Conservation (phyloP, 30 jellyfish, hydroid and myxozoan species). For the Catostylus mosaicus region DNA sequence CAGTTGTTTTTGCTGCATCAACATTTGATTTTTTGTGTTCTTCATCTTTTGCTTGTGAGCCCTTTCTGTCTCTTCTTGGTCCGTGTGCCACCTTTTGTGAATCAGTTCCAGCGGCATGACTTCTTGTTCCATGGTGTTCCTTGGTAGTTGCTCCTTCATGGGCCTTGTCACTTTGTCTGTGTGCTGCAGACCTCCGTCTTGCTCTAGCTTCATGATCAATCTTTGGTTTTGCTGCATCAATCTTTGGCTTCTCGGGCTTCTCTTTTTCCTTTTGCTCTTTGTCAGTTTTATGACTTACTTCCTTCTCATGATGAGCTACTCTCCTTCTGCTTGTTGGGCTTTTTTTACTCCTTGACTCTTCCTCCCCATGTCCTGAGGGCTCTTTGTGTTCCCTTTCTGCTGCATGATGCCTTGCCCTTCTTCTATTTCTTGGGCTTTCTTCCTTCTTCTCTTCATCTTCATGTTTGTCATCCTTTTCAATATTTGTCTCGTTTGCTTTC, state of each 20-base stretch:
- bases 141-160: slow-evolving; percentile 21
- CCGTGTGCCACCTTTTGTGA: slow-evolving; percentile 11
- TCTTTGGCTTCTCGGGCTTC: slow-evolving; percentile 9
- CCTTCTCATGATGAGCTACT: slow-evolving; percentile 11
- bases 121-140: neutral
- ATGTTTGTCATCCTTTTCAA: neutral
- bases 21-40: neutral
- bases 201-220: slow-evolving; percentile 42
- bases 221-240: slow-evolving; percentile 35
- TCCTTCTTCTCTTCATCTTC: slow-evolving; percentile 11
- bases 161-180: slow-evolving; percentile 43
- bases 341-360: neutral
- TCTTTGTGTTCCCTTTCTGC: slow-evolving; percentile 3
- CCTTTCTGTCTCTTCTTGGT: slow-evolving; percentile 1
- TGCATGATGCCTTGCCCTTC: slow-evolving; percentile 45
- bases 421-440: slow-evolving; percentile 27
- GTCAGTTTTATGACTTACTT: neutral
- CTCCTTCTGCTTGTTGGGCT: slow-evolving; percentile 36
- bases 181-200: slow-evolving; percentile 46
- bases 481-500: neutral
- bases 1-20: neutral
- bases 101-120: neutral
- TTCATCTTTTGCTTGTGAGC: slow-evolving; percentile 8
- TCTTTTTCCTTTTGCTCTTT: neutral
- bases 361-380: neutral